Conservation (phyloP, 2,113 vertebrate species). For the Athene noctua region DNA sequence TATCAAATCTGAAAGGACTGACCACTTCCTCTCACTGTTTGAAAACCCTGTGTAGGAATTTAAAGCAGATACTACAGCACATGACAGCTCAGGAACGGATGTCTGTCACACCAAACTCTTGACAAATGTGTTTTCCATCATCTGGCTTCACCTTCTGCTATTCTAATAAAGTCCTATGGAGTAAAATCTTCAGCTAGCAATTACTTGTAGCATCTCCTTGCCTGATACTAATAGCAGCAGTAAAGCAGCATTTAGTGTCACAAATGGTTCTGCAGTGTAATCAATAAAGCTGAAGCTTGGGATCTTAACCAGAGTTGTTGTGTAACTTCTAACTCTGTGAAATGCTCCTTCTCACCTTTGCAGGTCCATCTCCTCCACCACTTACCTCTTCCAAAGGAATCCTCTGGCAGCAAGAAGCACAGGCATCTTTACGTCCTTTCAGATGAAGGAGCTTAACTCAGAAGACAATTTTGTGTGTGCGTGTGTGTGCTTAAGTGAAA, state of each 20-base stretch:
- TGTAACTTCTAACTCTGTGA: background rate
- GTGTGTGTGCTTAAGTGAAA: background rate
- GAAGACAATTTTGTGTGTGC: background rate
- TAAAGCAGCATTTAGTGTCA: background rate
- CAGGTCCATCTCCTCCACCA: background rate
- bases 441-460: background rate
- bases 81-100: background rate
- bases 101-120: background rate
- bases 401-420: background rate
- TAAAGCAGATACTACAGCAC: background rate
- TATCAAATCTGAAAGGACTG: background rate
- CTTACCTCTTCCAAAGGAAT: conserved; percentile 1
- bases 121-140: background rate
- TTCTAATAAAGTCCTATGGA: background rate
- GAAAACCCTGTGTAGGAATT: background rate
- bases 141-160: background rate
- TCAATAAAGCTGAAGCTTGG: background rate
- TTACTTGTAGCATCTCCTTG: background rate
- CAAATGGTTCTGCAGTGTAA: background rate
- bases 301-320: background rate
- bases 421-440: background rate
- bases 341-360: background rate
- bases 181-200: background rate
- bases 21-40: background rate
- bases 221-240: background rate